Percentiles rank a stretch among this genome's conserved stretches.
Evolutionary conservation across 1,140 invertebrate genomes (phyloP).

Genomic region (Andricus grossulariae): DNA sequence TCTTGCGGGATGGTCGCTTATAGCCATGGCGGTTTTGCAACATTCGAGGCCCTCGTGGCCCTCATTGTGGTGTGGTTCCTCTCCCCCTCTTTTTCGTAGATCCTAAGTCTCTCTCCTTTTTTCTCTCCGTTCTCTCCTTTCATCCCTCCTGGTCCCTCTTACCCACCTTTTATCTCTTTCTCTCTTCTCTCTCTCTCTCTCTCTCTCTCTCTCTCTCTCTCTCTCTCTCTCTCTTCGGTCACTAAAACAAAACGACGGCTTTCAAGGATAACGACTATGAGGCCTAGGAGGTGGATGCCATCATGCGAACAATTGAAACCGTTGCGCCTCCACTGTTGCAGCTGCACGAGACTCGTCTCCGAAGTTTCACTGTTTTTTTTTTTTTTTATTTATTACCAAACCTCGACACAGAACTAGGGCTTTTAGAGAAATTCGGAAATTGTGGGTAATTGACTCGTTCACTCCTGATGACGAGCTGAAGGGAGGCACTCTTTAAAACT

Average conservation of each 20-base stretch:
- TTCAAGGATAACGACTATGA: slow-evolving; percentile 75
- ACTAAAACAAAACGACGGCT: slow-evolving; percentile 72
- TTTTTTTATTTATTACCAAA: slow-evolving; percentile 1
- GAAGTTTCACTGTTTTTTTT: slow-evolving; percentile 30
- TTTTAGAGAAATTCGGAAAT: slow-evolving; percentile 43
- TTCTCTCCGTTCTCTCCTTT: slow-evolving; percentile 25
- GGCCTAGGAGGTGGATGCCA: slow-evolving; percentile 64
- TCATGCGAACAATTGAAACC: slow-evolving; percentile 73
- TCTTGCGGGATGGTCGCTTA: slow-evolving; percentile 49
- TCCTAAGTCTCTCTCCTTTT: slow-evolving; percentile 13
- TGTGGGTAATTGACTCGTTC: slow-evolving; percentile 30
- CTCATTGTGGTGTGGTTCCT: slow-evolving; percentile 57
- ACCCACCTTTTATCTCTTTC: not conserved
- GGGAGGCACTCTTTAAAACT: not conserved
- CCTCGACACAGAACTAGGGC: slow-evolving; percentile 7
- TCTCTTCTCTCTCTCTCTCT: slow-evolving; percentile 10
- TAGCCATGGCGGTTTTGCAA: slow-evolving; percentile 63
- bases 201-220: slow-evolving; percentile 47
- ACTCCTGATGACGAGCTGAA: slow-evolving; percentile 6
- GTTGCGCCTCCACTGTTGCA: slow-evolving; percentile 61
- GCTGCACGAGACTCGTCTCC: slow-evolving; percentile 48
- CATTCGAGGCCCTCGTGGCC: slow-evolving; percentile 63
- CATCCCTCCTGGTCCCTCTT: slow-evolving; percentile 6
- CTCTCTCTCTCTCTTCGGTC: slow-evolving; percentile 50
- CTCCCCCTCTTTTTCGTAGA: not conserved